Evolutionary conservation across 2,113 vertebrate genomes (phyloP).

Genomic region (Chaenocephalus aceratus): DNA sequence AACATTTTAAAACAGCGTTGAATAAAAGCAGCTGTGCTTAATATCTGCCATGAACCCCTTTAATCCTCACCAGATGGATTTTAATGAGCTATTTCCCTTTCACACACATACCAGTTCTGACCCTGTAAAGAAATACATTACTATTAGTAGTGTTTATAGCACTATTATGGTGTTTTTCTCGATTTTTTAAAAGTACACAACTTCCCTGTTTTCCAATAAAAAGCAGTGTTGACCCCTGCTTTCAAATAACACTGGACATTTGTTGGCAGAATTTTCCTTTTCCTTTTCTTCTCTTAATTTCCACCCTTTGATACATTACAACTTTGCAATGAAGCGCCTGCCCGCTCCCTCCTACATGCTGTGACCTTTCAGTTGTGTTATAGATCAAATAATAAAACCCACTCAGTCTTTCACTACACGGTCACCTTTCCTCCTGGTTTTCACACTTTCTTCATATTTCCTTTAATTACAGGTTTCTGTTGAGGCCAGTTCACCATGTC

Average conservation of each 20-base stretch:
- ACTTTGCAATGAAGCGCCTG: background rate
- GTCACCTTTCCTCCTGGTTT: background rate
- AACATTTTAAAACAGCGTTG: too few species aligned
- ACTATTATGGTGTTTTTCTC: too few species aligned
- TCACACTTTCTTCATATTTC: background rate
- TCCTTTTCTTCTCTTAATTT: slow-evolving; percentile 28
- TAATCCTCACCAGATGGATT: too few species aligned
- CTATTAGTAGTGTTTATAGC: too few species aligned
- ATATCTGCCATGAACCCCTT: too few species aligned
- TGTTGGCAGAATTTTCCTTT: slow-evolving; percentile 1
- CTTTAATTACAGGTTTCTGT: background rate
- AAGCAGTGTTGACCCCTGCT: background rate
- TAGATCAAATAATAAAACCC: background rate
- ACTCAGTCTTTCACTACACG: background rate
- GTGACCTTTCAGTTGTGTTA: background rate
- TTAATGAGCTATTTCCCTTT: too few species aligned
- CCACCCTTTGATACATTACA: background rate
- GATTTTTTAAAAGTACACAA: too few species aligned
- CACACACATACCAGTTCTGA: too few species aligned
- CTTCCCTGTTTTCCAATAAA: background rate
- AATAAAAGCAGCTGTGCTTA: too few species aligned
- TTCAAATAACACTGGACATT: background rate
- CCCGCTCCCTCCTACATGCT: background rate
- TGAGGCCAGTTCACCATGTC: background rate
- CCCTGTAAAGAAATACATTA: too few species aligned